A percentile compares a stretch with the other conserved stretches of the same genome.
Conservation (phyloP, 1,140 invertebrate genomes). For the Helicoverpa armigera region DNA sequence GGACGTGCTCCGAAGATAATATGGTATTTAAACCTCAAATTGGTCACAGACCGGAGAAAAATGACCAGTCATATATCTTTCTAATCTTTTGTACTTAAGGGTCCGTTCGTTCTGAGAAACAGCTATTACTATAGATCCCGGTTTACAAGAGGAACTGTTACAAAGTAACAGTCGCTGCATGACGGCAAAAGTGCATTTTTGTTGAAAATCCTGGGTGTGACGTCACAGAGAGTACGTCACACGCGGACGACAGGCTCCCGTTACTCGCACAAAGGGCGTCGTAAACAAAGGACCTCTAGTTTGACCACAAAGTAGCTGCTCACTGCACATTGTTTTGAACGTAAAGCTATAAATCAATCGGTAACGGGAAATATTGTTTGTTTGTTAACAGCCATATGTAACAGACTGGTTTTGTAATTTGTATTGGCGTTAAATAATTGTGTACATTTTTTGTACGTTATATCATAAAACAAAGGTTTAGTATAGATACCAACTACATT, state of each 20-base stretch:
- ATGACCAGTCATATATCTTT: slow-evolving; percentile 73
- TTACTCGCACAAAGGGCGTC: slow-evolving; percentile 75
- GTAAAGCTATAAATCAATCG: slow-evolving; percentile 68
- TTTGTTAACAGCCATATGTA: slow-evolving; percentile 15
- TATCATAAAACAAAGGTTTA: background rate
- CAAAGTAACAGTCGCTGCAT: slow-evolving; percentile 69
- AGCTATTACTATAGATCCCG: slow-evolving; percentile 73
- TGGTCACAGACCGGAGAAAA: slow-evolving; percentile 71
- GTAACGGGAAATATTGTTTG: slow-evolving; percentile 40
- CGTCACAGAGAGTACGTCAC: slow-evolving; percentile 75
- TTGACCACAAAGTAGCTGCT: slow-evolving; percentile 80
- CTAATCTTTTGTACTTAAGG: slow-evolving; percentile 68
- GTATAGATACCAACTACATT: no score
- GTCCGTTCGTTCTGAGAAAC: slow-evolving; percentile 75
- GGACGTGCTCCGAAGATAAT: slow-evolving; percentile 49
- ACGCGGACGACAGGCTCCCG: slow-evolving; percentile 62
- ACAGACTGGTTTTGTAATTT: slow-evolving; percentile 2
- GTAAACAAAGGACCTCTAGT: slow-evolving; percentile 71
- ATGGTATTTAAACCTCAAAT: slow-evolving; percentile 75
- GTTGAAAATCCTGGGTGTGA: slow-evolving; percentile 77
- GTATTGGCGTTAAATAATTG: slow-evolving; percentile 5
- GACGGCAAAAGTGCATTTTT: slow-evolving; percentile 82
- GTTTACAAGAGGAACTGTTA: slow-evolving; percentile 83
- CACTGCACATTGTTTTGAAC: slow-evolving; percentile 65
- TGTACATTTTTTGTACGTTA: background rate